Percentiles rank a stretch among this genome's conserved stretches.
These are phyloP conservation scores for Polyommatus icarus DNA, from an alignment of 2,888 invertebrate genomes.

Conservation along the genomic window DNA sequence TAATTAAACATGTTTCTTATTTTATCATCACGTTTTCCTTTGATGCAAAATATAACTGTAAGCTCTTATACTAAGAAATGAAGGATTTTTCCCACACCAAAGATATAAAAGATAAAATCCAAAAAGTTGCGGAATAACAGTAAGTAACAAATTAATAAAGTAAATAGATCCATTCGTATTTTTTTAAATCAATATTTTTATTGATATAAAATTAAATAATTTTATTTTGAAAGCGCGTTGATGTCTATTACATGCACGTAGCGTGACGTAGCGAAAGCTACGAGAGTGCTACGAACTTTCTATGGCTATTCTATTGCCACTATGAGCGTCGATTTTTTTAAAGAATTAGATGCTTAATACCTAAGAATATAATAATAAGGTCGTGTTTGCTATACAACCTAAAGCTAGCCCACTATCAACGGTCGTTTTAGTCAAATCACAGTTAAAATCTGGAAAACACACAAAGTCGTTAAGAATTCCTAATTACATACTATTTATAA, in stretches of 20 bases:
- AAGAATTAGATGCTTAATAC: not conserved
- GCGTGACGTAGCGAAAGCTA: slow-evolving; percentile 5
- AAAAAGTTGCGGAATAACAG: not conserved
- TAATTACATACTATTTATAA: not conserved
- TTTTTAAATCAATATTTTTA: too few relatives aligned
- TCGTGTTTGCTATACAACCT: not conserved
- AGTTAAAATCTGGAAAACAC: not conserved
- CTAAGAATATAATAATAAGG: not conserved
- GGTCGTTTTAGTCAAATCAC: not conserved
- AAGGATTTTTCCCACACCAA: not conserved
- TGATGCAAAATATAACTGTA: not conserved
- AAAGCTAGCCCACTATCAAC: not conserved
- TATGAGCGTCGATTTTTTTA: not conserved
- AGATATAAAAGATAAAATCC: not conserved
- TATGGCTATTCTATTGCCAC: not conserved
- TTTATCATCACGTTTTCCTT: not conserved
- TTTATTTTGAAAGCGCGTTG: not conserved
- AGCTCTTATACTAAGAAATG: not conserved
- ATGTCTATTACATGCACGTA: not conserved
- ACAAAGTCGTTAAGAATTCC: not conserved
- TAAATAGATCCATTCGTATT: too few relatives aligned
- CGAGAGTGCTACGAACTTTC: slow-evolving; percentile 11
- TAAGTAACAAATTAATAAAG: not conserved
- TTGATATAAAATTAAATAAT: too few relatives aligned
- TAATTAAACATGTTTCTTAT: not conserved